These are phyloP conservation scores for Prunella himalayana DNA, from an alignment of 2,113 vertebrate genomes.

Conservation along the genomic window DNA sequence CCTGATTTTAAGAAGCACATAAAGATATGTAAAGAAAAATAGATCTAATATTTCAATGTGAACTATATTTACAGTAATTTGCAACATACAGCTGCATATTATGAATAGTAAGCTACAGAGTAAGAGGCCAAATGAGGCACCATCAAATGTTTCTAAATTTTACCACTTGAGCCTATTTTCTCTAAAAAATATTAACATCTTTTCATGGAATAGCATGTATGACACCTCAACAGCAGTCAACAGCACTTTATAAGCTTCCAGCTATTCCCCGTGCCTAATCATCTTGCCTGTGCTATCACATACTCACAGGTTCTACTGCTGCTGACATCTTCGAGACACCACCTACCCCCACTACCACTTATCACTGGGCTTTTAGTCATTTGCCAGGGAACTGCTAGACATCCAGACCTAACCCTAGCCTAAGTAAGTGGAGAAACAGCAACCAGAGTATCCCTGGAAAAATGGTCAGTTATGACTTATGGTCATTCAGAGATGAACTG, in stretches of 20 bases:
- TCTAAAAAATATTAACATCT: neutral
- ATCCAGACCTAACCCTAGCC: fast-evolving
- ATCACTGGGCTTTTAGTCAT: neutral
- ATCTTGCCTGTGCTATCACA: neutral
- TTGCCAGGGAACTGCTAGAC: neutral
- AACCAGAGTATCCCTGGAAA: neutral
- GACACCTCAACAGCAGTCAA: neutral
- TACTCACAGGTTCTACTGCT: neutral
- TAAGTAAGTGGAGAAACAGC: neutral
- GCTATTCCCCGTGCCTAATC: neutral
- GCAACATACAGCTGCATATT: neutral
- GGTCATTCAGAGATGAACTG: neutral
- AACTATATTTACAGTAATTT: neutral
- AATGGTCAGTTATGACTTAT: neutral
- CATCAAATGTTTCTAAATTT: neutral
- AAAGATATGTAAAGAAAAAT: neutral
- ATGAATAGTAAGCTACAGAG: neutral
- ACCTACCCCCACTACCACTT: neutral
- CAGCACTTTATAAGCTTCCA: neutral
- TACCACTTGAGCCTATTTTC: neutral
- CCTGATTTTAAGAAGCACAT: neutral
- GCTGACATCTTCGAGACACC: neutral
- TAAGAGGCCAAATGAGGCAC: neutral
- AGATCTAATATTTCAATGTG: neutral
- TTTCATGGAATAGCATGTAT: neutral